Evolutionary conservation across 2,888 invertebrate genomes (phyloP).

Genomic region (Ligdia adustata): DNA sequence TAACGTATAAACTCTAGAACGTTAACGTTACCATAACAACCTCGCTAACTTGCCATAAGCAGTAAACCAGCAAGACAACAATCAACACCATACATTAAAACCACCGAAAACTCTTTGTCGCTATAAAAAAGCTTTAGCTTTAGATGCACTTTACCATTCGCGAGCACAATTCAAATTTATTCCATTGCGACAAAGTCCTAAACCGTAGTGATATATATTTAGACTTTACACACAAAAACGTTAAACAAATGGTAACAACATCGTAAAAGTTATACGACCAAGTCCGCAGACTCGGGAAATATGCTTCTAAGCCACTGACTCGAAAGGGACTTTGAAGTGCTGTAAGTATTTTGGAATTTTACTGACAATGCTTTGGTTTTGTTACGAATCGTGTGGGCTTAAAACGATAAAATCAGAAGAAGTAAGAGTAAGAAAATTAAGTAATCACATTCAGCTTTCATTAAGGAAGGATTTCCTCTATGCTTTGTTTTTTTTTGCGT

Average conservation of each 20-base stretch:
- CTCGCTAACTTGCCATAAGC: slow-evolving; percentile 2
- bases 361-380: slow-evolving; percentile 14
- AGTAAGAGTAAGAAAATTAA: not conserved
- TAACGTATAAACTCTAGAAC: too few relatives aligned
- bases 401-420: not conserved
- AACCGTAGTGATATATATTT: slow-evolving; percentile 1
- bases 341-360: slow-evolving; percentile 19
- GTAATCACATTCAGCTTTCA: not conserved
- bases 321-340: slow-evolving; percentile 20
- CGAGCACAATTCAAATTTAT: not conserved
- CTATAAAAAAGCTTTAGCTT: not conserved
- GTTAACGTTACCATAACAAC: slow-evolving; percentile 2
- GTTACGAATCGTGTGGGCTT: not conserved
- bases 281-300: slow-evolving; percentile 29
- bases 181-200: not conserved
- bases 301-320: slow-evolving; percentile 31
- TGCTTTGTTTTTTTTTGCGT: too few relatives aligned
- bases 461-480: too few relatives aligned
- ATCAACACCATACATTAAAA: not conserved
- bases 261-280: slow-evolving; percentile 36
- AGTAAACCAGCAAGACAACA: not conserved
- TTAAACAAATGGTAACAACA: slow-evolving; percentile 34
- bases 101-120: slow-evolving; percentile 1
- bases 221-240: slow-evolving; percentile 17
- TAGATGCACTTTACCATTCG: too few relatives aligned